Conservation (phyloP, 2,113 vertebrate species). For the Reinhardtius hippoglossoides region DNA sequence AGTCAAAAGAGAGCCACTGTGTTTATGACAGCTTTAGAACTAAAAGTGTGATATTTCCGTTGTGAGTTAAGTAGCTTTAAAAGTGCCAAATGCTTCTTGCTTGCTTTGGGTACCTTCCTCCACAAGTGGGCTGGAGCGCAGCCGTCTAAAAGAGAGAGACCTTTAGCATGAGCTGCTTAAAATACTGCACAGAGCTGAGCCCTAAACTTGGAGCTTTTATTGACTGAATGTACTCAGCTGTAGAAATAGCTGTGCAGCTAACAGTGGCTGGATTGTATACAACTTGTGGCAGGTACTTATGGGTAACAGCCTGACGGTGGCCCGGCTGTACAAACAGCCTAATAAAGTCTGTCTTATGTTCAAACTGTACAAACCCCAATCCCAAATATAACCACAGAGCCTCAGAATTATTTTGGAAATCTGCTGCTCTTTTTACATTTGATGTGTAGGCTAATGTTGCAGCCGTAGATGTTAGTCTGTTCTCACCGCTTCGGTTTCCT, state of each 20-base stretch:
- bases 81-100: conserved; percentile 15
- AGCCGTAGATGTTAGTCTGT: background rate
- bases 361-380: conserved; percentile 19
- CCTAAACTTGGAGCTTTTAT: conserved; percentile 12
- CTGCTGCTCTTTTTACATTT: conserved; percentile 23
- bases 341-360: conserved; percentile 50
- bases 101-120: conserved; percentile 15
- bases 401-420: conserved; percentile 33
- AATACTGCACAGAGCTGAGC: conserved; percentile 1
- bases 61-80: conserved; percentile 19
- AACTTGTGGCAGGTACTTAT: conserved; percentile 41
- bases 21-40: conserved; percentile 46
- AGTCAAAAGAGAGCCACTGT: conserved; percentile 19
- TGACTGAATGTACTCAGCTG: conserved; percentile 35
- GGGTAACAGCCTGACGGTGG: conserved; percentile 42
- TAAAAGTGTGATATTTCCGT: conserved; percentile 30
- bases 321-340: conserved; percentile 49
- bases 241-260: conserved; percentile 31
- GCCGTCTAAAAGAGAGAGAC: background rate
- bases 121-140: background rate
- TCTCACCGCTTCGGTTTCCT: conserved; percentile 14
- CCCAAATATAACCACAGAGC: conserved; percentile 33
- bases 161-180: background rate
- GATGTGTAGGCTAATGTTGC: background rate
- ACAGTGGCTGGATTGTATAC: conserved; percentile 54